These are phyloP conservation scores for Eclectus roratus DNA, from an alignment of 2,113 vertebrate species.

Conservation along the genomic window DNA sequence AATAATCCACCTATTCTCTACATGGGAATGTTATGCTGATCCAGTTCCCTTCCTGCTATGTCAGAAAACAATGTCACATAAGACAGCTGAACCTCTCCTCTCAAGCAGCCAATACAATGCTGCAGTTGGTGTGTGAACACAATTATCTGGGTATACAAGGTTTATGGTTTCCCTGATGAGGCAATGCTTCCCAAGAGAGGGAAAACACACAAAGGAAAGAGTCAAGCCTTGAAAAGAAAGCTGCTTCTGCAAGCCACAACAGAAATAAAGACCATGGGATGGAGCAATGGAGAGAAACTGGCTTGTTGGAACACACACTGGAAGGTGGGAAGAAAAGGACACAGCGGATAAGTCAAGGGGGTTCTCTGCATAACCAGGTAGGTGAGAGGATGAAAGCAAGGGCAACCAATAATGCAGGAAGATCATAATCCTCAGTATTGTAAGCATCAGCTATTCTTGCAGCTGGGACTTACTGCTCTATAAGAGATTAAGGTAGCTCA, in stretches of 20 bases:
- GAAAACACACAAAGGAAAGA: background rate
- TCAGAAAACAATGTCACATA: slow-evolving; percentile 13
- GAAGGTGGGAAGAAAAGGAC: background rate
- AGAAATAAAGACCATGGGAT: background rate
- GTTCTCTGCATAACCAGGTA: background rate
- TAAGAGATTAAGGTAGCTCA: background rate
- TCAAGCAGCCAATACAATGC: slow-evolving; percentile 12
- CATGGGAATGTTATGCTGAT: slow-evolving; percentile 31
- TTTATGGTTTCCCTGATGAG: slow-evolving; percentile 23
- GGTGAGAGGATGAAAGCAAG: background rate
- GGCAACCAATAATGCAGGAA: background rate
- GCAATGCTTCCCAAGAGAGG: background rate
- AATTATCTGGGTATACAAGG: slow-evolving; percentile 38
- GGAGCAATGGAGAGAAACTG: background rate
- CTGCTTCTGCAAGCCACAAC: slow-evolving; percentile 11
- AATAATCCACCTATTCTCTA: slow-evolving; percentile 37
- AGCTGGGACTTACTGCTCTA: background rate
- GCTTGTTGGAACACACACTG: background rate
- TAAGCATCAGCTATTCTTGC: background rate
- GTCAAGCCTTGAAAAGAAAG: slow-evolving; percentile 18
- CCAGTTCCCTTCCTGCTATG: slow-evolving; percentile 35
- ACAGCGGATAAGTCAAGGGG: background rate
- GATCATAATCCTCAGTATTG: background rate
- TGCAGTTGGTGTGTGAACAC: background rate
- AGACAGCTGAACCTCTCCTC: slow-evolving; percentile 38